Conservation (phyloP, 2,888 invertebrate genomes). For the Conomelus anceps region DNA sequence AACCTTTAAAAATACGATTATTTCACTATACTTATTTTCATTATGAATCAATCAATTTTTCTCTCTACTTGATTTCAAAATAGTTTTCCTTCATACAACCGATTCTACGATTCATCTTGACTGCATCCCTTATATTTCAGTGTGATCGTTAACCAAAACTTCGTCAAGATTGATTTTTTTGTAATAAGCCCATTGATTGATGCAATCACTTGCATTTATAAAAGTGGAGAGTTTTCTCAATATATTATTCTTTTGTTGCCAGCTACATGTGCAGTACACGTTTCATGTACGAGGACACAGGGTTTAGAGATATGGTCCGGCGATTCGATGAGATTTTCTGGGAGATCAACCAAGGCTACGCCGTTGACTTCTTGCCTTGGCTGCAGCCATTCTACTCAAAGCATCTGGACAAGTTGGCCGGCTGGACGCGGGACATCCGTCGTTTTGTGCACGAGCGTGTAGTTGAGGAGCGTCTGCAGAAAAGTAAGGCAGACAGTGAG, state of each 20-base stretch:
- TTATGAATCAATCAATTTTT: no score
- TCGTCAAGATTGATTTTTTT: no score
- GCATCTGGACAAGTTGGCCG: constrained; percentile 59
- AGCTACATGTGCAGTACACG: constrained; percentile 68
- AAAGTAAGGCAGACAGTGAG: constrained; percentile 40
- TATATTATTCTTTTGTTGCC: background rate
- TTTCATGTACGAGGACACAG: constrained; percentile 60
- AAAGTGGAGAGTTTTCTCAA: no score
- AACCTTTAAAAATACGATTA: no score
- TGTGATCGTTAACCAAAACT: no score
- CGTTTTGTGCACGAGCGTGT: constrained; percentile 60
- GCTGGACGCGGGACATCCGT: constrained; percentile 61
- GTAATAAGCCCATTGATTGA: no score
- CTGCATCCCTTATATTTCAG: no score
- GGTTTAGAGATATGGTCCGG: constrained; percentile 57
- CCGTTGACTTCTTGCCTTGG: constrained; percentile 81
- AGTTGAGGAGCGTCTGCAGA: constrained; percentile 39
- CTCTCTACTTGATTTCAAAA: no score
- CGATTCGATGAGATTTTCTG: constrained; percentile 82
- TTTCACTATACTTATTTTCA: no score
- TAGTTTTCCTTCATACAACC: no score
- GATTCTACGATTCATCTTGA: no score
- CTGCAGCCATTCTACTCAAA: constrained; percentile 60
- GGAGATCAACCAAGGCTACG: constrained; percentile 79
- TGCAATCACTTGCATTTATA: no score